Evolutionary conservation across 2,888 invertebrate genomes (phyloP).

Genomic region (Erebia ligea): DNA sequence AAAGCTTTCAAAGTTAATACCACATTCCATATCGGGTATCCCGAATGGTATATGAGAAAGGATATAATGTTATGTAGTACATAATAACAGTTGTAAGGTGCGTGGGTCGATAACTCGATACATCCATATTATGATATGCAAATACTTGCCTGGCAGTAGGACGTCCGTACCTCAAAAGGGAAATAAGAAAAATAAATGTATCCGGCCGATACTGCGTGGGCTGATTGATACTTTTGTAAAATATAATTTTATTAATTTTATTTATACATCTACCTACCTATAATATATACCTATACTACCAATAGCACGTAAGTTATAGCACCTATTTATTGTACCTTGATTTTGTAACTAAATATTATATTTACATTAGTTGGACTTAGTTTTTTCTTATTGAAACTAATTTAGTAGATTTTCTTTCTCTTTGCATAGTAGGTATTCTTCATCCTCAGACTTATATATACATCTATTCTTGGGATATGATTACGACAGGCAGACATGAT

Average conservation of each 20-base stretch:
- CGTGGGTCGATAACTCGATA: slow-evolving; percentile 54
- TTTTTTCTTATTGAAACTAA: not conserved
- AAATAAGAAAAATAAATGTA: slow-evolving; percentile 76
- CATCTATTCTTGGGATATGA: too few species aligned
- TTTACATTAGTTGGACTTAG: slow-evolving; percentile 16
- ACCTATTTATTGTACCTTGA: too few species aligned
- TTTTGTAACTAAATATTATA: too few species aligned
- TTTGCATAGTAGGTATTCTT: too few species aligned
- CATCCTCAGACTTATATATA: too few species aligned
- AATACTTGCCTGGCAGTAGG: slow-evolving; percentile 67
- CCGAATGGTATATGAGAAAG: slow-evolving; percentile 15
- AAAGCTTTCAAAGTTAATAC: slow-evolving; percentile 1
- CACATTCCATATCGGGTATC: slow-evolving; percentile 10
- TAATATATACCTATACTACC: too few species aligned
- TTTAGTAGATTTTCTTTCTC: too few species aligned
- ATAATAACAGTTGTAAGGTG: slow-evolving; percentile 38
- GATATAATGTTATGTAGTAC: slow-evolving; percentile 27
- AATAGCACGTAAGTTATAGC: too few species aligned
- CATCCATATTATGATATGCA: slow-evolving; percentile 60
- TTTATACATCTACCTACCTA: too few species aligned
- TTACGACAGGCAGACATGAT: too few species aligned
- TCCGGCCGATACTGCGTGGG: slow-evolving; percentile 69
- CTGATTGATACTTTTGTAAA: slow-evolving; percentile 22
- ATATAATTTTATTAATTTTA: slow-evolving; percentile 16
- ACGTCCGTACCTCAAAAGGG: slow-evolving; percentile 77